Percentiles rank a stretch among this genome's conserved stretches.
Evolutionary conservation across 2,888 invertebrate genomes (phyloP).

Genomic region (Thereva unica): DNA sequence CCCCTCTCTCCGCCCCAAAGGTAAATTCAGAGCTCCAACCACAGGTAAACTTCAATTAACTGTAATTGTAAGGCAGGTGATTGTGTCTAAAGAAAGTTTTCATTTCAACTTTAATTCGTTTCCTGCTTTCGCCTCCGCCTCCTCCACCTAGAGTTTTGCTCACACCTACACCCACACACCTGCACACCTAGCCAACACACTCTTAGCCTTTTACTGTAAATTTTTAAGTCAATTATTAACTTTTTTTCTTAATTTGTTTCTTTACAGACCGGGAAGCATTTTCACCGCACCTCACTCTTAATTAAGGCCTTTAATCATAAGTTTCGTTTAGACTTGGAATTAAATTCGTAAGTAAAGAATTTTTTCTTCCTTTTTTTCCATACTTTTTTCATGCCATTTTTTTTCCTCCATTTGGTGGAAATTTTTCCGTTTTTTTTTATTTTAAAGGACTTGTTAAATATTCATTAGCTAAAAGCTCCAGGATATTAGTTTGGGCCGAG

Average conservation of each 20-base stretch:
- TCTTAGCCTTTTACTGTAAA: slow-evolving; percentile 18
- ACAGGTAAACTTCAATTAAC: slow-evolving; percentile 19
- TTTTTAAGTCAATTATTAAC: slow-evolving; percentile 31
- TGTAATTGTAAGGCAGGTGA: slow-evolving; percentile 10
- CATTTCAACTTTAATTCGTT: neutral
- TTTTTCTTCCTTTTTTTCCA: slow-evolving; percentile 16
- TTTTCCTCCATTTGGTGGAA: slow-evolving; percentile 12
- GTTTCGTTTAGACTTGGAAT: slow-evolving; percentile 93
- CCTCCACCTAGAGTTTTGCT: neutral
- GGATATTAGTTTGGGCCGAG: slow-evolving; percentile 19
- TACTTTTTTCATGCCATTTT: slow-evolving; percentile 1
- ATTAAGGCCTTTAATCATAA: slow-evolving; percentile 97
- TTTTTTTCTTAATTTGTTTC: slow-evolving; percentile 37
- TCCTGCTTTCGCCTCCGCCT: too few species aligned
- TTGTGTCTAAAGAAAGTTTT: neutral
- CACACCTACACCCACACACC: slow-evolving; percentile 1
- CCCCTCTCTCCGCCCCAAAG: slow-evolving; percentile 6
- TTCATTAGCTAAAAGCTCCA: slow-evolving; percentile 24
- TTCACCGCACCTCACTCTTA: slow-evolving; percentile 91
- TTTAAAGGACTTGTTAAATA: slow-evolving; percentile 31
- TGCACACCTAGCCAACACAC: neutral
- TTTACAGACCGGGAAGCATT: slow-evolving; percentile 86
- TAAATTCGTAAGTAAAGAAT: slow-evolving; percentile 84
- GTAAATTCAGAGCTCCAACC: neutral
- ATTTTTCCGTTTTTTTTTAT: slow-evolving; percentile 7